Percentiles rank a stretch among this genome's conserved stretches.
phyloP scores from a whole-genome alignment of 2,113 vertebrate species.

The Otolemur garnettii region DNA sequence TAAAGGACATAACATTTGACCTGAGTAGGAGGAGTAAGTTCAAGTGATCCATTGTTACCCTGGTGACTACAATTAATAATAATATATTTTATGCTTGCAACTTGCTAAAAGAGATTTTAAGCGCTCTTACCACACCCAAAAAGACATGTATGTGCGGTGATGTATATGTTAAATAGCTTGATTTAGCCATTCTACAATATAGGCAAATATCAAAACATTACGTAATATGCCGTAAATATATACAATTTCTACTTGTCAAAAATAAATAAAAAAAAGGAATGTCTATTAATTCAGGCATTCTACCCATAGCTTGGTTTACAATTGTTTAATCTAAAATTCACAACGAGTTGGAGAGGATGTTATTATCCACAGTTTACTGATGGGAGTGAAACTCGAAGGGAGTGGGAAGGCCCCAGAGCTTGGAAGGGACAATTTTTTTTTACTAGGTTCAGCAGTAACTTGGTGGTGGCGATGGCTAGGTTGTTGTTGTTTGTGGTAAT shows the following conservation, averaged over 20 bases:
- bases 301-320: background rate
- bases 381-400: background rate
- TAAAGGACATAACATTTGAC: background rate
- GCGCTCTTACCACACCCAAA: background rate
- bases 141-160: background rate
- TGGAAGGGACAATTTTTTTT: background rate
- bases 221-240: background rate
- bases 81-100: background rate
- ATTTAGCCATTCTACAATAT: background rate
- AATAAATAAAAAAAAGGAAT: background rate
- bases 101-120: background rate
- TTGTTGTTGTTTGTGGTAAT: background rate
- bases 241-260: background rate
- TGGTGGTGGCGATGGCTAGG: background rate
- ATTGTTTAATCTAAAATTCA: background rate
- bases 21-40: background rate
- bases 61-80: background rate
- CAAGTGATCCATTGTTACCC: background rate
- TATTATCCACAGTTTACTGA: background rate
- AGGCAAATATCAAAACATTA: background rate
- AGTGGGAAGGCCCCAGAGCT: background rate
- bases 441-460: background rate
- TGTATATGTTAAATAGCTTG: background rate
- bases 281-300: background rate
- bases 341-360: background rate